These are phyloP conservation scores for Limnephilus auricula DNA, from an alignment of 2,888 invertebrate species.

Conservation along the genomic window DNA sequence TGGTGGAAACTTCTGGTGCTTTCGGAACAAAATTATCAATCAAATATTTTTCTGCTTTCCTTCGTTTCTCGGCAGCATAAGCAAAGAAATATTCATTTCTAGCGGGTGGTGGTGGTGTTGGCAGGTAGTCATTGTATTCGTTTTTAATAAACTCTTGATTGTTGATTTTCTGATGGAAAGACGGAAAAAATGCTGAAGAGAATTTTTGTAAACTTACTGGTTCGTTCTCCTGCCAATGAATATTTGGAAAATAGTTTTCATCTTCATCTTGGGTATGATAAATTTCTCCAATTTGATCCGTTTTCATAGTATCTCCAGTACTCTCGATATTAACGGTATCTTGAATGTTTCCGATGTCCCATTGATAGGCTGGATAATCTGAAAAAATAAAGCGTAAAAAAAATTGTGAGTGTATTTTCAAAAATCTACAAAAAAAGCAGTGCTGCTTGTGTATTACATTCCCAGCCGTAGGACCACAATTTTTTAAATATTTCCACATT, in stretches of 20 bases:
- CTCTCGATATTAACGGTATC: background rate
- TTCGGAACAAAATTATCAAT: slow-evolving; percentile 37
- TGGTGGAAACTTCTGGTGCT: slow-evolving; percentile 13
- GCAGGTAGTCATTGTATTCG: background rate
- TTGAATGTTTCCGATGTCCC: background rate
- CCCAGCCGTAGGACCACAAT: no score
- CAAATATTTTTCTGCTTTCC: slow-evolving; percentile 49
- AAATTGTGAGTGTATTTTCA: no score
- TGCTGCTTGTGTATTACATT: no score
- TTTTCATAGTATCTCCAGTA: background rate
- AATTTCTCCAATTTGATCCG: background rate
- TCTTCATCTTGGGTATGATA: background rate
- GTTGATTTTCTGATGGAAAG: background rate
- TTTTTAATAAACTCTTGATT: background rate
- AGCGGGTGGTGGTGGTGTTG: background rate
- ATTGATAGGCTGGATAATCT: background rate
- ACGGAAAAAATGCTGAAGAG: slow-evolving; percentile 7
- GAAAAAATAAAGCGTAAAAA: background rate
- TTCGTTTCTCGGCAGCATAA: background rate
- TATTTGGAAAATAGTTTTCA: background rate
- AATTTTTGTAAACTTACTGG: slow-evolving; percentile 25
- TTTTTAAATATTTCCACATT: no score
- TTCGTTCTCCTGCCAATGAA: background rate
- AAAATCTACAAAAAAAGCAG: no score
- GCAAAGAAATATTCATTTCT: background rate